Percentiles rank a stretch among this genome's conserved stretches.
phyloP scores from a whole-genome alignment of 2,797 vertebrate species.

The Myoxocephalus aenaeus region DNA sequence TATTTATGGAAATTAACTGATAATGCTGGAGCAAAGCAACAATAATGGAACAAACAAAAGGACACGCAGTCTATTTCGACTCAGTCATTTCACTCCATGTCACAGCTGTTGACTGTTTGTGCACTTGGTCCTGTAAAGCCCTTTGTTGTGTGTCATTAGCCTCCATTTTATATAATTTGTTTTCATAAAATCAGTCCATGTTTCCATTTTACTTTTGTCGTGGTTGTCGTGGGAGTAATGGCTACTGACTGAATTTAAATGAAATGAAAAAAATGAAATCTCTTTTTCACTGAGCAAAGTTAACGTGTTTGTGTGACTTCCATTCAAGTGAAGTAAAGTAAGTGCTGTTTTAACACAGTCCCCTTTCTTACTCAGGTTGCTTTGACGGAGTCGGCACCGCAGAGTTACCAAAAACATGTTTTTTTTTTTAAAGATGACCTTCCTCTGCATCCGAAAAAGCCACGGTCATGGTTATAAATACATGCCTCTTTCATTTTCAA shows the following conservation, averaged over 20 bases:
- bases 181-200: not conserved
- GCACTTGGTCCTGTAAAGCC: not conserved
- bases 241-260: not conserved
- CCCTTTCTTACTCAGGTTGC: conserved; percentile 16
- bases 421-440: conserved; percentile 44
- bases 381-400: not conserved
- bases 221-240: not conserved
- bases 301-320: conserved; percentile 10
- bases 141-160: not conserved
- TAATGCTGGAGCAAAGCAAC: not conserved
- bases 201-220: conserved; percentile 5
- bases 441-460: conserved; percentile 9
- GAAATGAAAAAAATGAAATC: not conserved
- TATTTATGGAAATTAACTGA: conserved; percentile 10
- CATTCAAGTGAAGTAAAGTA: not conserved
- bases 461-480: not conserved
- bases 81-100: not conserved
- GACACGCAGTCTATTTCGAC: conserved; percentile 18
- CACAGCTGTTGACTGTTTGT: conserved; percentile 19
- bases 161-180: conserved; percentile 3
- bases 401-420: conserved; percentile 24
- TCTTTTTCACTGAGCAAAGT: not conserved
- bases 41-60: conserved; percentile 14
- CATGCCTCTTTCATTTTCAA: not conserved
- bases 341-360: conserved; percentile 1